Percentiles rank a stretch among this genome's conserved stretches.
These are phyloP conservation scores for Pygoscelis adeliae DNA, from an alignment of 2,113 vertebrate genomes.

Conservation along the genomic window DNA sequence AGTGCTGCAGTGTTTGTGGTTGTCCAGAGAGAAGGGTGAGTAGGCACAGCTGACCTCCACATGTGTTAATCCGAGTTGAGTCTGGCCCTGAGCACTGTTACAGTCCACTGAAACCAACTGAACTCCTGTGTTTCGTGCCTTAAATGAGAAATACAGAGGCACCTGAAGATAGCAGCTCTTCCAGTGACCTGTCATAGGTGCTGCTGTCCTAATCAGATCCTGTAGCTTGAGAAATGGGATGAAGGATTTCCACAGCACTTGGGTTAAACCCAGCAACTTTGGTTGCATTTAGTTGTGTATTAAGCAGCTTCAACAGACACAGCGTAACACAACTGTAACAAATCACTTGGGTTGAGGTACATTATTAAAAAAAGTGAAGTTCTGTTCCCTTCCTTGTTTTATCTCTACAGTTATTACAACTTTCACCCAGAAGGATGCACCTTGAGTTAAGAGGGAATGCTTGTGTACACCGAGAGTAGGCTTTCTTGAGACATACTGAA, in stretches of 20 bases:
- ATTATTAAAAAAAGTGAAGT: neutral
- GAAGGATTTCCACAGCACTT: neutral
- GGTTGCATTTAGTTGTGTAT: neutral
- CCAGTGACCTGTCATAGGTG: neutral
- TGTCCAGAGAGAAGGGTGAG: neutral
- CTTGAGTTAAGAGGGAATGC: neutral
- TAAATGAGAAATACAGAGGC: neutral
- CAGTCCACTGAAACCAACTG: neutral
- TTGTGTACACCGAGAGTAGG: no score
- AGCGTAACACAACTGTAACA: neutral
- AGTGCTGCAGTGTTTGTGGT: neutral
- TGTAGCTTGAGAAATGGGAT: neutral
- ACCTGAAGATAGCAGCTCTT: neutral
- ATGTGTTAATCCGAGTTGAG: fast-evolving
- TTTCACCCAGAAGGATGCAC: neutral
- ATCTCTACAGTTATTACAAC: neutral
- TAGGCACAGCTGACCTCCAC: neutral
- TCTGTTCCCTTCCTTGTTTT: neutral
- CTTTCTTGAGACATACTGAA: neutral
- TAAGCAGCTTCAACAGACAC: neutral
- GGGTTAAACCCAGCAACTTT: neutral
- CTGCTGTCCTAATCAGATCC: neutral
- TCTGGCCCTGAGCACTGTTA: neutral
- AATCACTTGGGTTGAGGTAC: neutral
- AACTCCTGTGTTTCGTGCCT: fast-evolving